Evolutionary conservation across 53 echinoderm and acorn worm genomes (phyloP).

Genomic region (Paracentrotus lividus): DNA sequence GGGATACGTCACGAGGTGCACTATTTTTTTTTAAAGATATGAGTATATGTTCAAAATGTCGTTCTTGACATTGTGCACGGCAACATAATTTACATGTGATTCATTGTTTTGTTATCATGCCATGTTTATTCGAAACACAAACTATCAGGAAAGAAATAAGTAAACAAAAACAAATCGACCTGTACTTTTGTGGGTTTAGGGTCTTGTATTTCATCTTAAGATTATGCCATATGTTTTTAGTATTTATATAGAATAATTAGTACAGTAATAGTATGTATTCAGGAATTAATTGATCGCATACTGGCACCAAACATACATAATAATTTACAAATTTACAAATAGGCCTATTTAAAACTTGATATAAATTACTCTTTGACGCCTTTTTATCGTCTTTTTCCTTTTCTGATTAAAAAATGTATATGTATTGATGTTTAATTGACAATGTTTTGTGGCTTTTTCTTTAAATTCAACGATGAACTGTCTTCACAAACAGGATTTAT

Average conservation of each 20-base stretch:
- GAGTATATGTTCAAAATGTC: too few relatives aligned
- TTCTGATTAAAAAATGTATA: too few relatives aligned
- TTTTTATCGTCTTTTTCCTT: neutral
- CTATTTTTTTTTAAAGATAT: too few relatives aligned
- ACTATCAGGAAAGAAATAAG: too few relatives aligned
- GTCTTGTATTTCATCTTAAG: neutral
- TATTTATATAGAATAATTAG: neutral
- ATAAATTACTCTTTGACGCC: neutral
- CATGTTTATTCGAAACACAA: too few relatives aligned
- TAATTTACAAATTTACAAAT: neutral
- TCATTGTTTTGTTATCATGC: too few relatives aligned
- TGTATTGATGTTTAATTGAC: neutral
- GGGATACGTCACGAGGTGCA: neutral
- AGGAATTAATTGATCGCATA: neutral
- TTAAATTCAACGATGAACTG: neutral
- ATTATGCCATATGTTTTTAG: too few relatives aligned
- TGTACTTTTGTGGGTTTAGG: neutral
- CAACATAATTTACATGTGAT: too few relatives aligned
- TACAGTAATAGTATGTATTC: neutral
- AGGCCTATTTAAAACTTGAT: too few relatives aligned
- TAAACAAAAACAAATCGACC: neutral
- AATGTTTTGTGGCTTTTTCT: neutral
- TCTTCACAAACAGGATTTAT: neutral
- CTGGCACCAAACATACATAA: neutral
- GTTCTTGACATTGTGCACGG: too few relatives aligned